Percentiles rank a stretch among this genome's conserved stretches.
These are phyloP conservation scores for Heliconius ismenius DNA, from an alignment of 2,888 invertebrate genomes.

Conservation along the genomic window DNA sequence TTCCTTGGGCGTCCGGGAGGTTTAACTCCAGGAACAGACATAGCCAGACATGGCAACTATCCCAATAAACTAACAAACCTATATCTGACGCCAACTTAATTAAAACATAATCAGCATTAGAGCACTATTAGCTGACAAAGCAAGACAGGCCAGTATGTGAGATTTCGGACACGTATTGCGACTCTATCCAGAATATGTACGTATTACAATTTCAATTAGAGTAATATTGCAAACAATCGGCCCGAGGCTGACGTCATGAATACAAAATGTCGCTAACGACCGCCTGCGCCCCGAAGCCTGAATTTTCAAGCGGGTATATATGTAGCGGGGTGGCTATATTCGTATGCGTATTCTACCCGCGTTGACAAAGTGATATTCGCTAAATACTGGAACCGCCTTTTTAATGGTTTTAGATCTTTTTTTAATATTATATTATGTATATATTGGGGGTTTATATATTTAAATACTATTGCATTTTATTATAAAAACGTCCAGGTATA, in stretches of 20 bases:
- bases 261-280: slow-evolving; percentile 82
- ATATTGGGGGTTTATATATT: neutral
- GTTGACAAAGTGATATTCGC: slow-evolving; percentile 39
- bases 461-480: neutral
- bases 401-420: slow-evolving; percentile 15
- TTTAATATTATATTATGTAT: neutral
- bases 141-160: slow-evolving; percentile 46
- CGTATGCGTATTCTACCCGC: slow-evolving; percentile 32
- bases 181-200: slow-evolving; percentile 65
- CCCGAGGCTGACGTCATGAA: slow-evolving; percentile 79
- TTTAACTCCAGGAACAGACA: no score
- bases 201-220: slow-evolving; percentile 81
- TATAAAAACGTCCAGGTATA: neutral
- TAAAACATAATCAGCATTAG: slow-evolving; percentile 2
- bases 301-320: slow-evolving; percentile 70
- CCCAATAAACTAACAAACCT: no score
- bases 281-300: slow-evolving; percentile 58
- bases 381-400: slow-evolving; percentile 31
- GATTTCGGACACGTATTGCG: slow-evolving; percentile 57
- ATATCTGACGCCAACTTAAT: neutral
- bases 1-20: no score
- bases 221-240: slow-evolving; percentile 82
- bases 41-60: no score
- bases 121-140: slow-evolving; percentile 21
- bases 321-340: slow-evolving; percentile 27